phyloP scores from a whole-genome alignment of 2,888 invertebrate genomes.

The Brenthis ino region DNA sequence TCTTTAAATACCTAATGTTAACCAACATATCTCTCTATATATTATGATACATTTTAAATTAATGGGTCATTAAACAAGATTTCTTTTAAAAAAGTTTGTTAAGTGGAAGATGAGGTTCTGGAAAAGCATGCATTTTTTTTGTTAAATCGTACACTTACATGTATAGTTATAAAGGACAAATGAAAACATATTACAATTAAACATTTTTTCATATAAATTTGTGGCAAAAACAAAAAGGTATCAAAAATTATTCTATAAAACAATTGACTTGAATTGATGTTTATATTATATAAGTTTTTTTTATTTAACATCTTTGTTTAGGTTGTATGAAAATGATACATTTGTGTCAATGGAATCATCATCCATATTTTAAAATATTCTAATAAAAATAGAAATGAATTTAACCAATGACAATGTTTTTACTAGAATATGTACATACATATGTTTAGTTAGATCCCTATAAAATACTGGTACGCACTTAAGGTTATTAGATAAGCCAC shows the following conservation, averaged over 20 bases:
- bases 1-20: conserved; percentile 26
- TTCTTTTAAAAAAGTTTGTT: neutral
- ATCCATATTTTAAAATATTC: too few relatives aligned
- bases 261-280: too few relatives aligned
- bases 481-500: too few relatives aligned
- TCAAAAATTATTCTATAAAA: neutral
- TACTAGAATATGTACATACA: too few relatives aligned
- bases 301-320: too few relatives aligned
- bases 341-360: too few relatives aligned
- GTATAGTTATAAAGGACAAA: neutral
- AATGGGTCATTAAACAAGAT: neutral
- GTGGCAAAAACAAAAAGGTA: neutral
- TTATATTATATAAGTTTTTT: too few relatives aligned
- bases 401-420: too few relatives aligned
- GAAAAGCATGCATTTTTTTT: conserved; percentile 2
- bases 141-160: neutral
- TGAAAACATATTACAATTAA: neutral
- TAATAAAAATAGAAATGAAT: too few relatives aligned
- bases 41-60: conserved; percentile 11
- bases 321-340: too few relatives aligned
- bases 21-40: conserved; percentile 22
- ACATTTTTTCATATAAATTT: neutral
- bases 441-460: too few relatives aligned
- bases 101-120: neutral
- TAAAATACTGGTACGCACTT: too few relatives aligned